Evolutionary conservation across 1,140 invertebrate genomes (phyloP).

Genomic region (Tyrophagus putrescentiae): DNA sequence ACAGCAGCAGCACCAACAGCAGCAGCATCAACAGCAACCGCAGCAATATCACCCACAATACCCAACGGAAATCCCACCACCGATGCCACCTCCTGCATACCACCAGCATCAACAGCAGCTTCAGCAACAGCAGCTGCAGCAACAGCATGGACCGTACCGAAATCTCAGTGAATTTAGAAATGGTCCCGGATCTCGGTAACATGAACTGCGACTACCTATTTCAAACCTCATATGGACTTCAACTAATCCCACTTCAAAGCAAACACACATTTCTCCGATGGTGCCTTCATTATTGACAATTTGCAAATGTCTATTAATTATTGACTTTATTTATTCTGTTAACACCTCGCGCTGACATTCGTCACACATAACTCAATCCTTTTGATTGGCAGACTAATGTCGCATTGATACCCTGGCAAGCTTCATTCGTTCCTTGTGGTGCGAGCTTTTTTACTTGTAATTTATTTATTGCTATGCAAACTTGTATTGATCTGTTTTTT

Average conservation of each 20-base stretch:
- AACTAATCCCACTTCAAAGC: background rate
- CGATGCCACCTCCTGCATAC: conserved; percentile 9
- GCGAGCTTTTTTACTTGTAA: too few relatives aligned
- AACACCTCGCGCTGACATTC: too few relatives aligned
- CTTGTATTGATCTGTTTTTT: background rate
- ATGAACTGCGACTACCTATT: background rate
- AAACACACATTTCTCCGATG: too few relatives aligned
- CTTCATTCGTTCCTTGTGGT: too few relatives aligned
- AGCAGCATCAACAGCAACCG: background rate
- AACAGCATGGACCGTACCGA: conserved; percentile 11
- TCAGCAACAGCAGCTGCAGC: too few relatives aligned
- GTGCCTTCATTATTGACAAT: background rate
- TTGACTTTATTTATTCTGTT: background rate
- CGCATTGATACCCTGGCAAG: too few relatives aligned
- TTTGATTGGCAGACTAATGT: too few relatives aligned
- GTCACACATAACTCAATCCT: too few relatives aligned
- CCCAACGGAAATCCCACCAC: background rate
- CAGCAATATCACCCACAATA: conserved; percentile 6
- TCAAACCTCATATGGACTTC: background rate
- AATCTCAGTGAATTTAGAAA: background rate
- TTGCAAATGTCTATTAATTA: background rate
- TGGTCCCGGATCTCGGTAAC: background rate
- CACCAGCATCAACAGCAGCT: conserved; percentile 7
- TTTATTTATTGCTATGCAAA: background rate
- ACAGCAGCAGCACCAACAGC: background rate